These are phyloP conservation scores for Hymenopus coronatus DNA, from an alignment of 2,888 invertebrate species.

Conservation along the genomic window DNA sequence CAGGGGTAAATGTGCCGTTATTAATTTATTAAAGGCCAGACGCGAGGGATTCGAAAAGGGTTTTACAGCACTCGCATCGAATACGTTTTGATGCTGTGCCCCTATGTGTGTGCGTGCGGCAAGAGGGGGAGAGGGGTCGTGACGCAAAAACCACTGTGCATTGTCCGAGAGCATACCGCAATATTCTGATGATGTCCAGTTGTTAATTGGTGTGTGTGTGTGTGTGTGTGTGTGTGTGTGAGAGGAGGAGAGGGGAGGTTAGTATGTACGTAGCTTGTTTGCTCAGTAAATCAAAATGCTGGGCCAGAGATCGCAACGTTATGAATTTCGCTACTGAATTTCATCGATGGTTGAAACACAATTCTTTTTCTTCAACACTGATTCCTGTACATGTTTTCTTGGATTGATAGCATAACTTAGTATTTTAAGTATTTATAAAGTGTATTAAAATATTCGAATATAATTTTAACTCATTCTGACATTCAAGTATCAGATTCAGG, in stretches of 20 bases:
- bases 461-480: too few relatives aligned
- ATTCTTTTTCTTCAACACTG: not conserved
- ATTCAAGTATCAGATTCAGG: too few relatives aligned
- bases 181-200: not conserved
- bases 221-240: too few relatives aligned
- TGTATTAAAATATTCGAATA: too few relatives aligned
- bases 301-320: not conserved
- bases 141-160: not conserved
- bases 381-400: not conserved
- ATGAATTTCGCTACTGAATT: not conserved
- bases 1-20: not conserved
- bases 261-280: not conserved
- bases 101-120: not conserved
- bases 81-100: not conserved
- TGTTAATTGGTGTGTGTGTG: not conserved
- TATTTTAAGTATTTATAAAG: too few relatives aligned
- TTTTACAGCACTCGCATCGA: not conserved
- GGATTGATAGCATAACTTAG: not conserved
- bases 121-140: not conserved
- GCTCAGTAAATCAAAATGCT: not conserved
- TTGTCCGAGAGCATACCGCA: not conserved
- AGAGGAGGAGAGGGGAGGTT: too few relatives aligned
- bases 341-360: not conserved
- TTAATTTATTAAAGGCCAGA: not conserved
- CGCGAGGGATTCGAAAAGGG: not conserved